Conservation (phyloP, 1,140 invertebrate genomes). For the Pentalonia nigronervosa region DNA sequence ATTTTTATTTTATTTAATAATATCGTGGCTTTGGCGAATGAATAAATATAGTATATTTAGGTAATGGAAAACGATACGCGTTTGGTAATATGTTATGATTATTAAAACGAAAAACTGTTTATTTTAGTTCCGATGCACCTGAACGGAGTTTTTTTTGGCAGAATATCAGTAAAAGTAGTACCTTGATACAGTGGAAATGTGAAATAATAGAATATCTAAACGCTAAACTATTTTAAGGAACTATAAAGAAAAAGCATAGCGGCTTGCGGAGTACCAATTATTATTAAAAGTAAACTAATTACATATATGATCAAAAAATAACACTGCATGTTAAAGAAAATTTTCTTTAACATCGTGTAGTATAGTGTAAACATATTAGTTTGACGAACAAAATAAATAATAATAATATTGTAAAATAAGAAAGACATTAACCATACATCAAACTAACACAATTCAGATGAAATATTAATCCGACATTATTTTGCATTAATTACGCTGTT, state of each 20-base stretch:
- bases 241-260: background rate
- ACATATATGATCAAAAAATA: background rate
- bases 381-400: background rate
- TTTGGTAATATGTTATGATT: background rate
- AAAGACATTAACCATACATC: background rate
- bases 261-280: background rate
- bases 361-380: background rate
- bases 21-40: background rate
- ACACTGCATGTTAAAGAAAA: background rate
- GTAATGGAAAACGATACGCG: background rate
- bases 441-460: background rate
- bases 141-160: background rate
- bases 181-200: too few species aligned
- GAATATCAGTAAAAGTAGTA: background rate
- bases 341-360: background rate
- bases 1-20: background rate
- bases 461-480: background rate
- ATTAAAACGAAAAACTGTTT: background rate
- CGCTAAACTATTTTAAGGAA: conserved; percentile 1
- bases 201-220: conserved; percentile 15
- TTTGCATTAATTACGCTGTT: background rate
- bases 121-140: conserved; percentile 23
- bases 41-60: background rate
- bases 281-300: background rate
- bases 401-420: background rate